A percentile compares a stretch with the other conserved stretches of the same genome.
Evolutionary conservation across 2,113 vertebrate genomes (phyloP).

Genomic region (Lampris incognitus): DNA sequence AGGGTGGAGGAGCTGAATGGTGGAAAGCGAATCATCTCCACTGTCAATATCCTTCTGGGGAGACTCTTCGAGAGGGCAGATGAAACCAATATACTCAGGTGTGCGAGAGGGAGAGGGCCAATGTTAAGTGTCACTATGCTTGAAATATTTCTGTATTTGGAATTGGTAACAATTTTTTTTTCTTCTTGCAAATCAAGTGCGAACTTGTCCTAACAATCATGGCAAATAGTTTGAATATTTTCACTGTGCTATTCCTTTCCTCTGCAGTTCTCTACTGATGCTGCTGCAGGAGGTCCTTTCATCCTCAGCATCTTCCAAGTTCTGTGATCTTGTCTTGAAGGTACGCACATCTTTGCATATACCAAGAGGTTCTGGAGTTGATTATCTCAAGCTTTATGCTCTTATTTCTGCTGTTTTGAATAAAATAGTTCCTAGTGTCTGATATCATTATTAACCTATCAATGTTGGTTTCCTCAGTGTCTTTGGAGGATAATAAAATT

Average conservation of each 20-base stretch:
- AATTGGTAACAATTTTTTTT: not conserved
- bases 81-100: constrained; percentile 91
- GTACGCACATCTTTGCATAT: constrained; percentile 58
- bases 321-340: constrained; percentile 94
- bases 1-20: constrained; percentile 89
- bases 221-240: not conserved
- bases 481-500: constrained; percentile 91
- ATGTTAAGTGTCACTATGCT: no score
- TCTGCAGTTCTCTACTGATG: constrained; percentile 87
- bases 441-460: no score
- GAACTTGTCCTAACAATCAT: not conserved
- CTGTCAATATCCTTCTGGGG: constrained; percentile 89
- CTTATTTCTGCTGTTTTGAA: not conserved
- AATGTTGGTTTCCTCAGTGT: constrained; percentile 78
- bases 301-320: constrained; percentile 88
- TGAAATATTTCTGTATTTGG: not conserved
- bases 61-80: constrained; percentile 90
- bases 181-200: not conserved
- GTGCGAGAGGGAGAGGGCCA: not conserved
- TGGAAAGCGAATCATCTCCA: constrained; percentile 88
- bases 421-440: not conserved
- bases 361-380: not conserved
- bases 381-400: not conserved
- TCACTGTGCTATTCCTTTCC: not conserved
- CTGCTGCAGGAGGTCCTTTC: constrained; percentile 90